Conservation (phyloP, 2,888 invertebrate species). For the Palloptera scutellata region DNA sequence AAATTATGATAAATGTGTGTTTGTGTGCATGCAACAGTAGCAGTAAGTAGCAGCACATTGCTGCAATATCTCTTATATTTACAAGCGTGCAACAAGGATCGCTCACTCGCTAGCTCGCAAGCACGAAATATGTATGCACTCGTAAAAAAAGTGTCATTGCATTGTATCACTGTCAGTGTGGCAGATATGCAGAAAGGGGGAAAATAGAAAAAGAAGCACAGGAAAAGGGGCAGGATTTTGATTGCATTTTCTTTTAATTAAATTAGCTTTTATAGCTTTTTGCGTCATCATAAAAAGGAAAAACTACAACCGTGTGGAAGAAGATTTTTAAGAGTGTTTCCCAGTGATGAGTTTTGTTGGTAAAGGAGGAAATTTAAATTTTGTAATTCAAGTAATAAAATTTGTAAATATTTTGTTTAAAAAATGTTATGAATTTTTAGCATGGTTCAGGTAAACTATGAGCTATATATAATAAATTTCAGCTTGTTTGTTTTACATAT, state of each 20-base stretch:
- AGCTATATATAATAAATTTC: no score
- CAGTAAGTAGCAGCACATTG: constrained; percentile 22
- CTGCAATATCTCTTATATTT: constrained; percentile 11
- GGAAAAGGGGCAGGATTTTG: constrained; percentile 33
- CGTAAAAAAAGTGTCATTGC: constrained; percentile 17
- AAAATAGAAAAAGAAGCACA: background rate
- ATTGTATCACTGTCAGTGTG: constrained; percentile 6
- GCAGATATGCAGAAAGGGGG: background rate
- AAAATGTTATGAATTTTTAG: no score
- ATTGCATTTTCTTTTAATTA: constrained; percentile 44
- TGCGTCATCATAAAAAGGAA: constrained; percentile 25
- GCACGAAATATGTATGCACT: background rate
- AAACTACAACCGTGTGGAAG: no score
- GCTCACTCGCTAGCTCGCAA: background rate
- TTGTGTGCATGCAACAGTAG: background rate
- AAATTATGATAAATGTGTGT: constrained; percentile 42
- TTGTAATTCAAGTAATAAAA: no score
- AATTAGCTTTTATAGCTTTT: constrained; percentile 39
- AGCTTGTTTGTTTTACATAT: no score
- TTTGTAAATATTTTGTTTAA: no score
- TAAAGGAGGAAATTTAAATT: no score
- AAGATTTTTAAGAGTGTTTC: no score
- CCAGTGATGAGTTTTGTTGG: no score
- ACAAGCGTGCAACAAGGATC: background rate
- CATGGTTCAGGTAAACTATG: no score